These are phyloP conservation scores for Hemaris fuciformis DNA, from an alignment of 2,888 invertebrate species.

Conservation along the genomic window DNA sequence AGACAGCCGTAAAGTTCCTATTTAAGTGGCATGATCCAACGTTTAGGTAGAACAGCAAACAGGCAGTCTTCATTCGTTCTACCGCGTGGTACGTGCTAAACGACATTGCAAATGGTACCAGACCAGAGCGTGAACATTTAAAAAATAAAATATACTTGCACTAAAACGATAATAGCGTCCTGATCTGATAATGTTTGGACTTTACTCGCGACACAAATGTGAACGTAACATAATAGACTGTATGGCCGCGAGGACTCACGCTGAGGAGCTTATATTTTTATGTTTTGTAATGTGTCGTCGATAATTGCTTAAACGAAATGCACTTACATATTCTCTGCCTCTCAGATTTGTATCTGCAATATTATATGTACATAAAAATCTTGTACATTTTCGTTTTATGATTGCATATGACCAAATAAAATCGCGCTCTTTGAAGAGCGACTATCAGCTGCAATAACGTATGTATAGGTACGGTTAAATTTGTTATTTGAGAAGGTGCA, in stretches of 20 bases:
- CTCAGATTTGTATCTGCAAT: not conserved
- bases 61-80: constrained; percentile 36
- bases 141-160: constrained; percentile 52
- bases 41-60: constrained; percentile 36
- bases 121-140: constrained; percentile 40
- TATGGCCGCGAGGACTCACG: not conserved
- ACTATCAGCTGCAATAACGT: not conserved
- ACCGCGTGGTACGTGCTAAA: constrained; percentile 41
- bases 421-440: not conserved
- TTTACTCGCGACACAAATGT: constrained; percentile 39
- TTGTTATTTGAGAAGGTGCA: constrained; percentile 15
- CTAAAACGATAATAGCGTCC: constrained; percentile 48
- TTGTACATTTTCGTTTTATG: not conserved
- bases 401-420: not conserved
- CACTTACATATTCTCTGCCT: not conserved
- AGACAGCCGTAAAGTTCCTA: constrained; percentile 64
- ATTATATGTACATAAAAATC: not conserved
- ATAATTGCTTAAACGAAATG: not conserved
- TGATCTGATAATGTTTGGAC: constrained; percentile 49
- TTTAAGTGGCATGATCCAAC: constrained; percentile 58
- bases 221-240: constrained; percentile 31
- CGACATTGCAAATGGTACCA: constrained; percentile 40
- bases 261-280: not conserved
- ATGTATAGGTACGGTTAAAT: not conserved
- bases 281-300: not conserved